phyloP scores from a whole-genome alignment of 2,113 vertebrate genomes.

The Notarius quadriscutis region DNA sequence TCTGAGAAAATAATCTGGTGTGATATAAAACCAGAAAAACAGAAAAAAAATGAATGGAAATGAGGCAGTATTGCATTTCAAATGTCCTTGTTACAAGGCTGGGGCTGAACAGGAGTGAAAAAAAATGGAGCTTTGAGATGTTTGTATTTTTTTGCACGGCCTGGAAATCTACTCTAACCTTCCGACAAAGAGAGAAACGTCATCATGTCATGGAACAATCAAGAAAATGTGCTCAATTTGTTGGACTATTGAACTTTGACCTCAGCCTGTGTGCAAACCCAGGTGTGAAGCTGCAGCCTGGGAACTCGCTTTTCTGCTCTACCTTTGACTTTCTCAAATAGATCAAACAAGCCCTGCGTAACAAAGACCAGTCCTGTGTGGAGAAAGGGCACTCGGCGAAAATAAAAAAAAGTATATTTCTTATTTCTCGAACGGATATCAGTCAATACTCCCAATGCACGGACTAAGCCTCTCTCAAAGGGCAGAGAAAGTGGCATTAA shows the following conservation, averaged over 20 bases:
- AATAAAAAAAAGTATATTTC: conserved; percentile 68
- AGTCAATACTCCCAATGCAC: conserved; percentile 72
- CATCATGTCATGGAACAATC: neutral
- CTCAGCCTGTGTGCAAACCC: neutral
- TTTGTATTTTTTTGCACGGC: too few species aligned
- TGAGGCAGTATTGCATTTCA: neutral
- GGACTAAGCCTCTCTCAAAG: conserved; percentile 40
- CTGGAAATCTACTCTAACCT: too few species aligned
- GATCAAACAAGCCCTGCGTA: conserved; percentile 48
- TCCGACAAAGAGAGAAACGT: neutral
- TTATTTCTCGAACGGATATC: conserved; percentile 53
- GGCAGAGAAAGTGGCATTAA: conserved; percentile 59
- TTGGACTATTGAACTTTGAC: conserved; percentile 2
- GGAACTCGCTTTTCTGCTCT: conserved; percentile 15
- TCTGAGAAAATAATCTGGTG: neutral
- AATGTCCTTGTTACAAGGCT: neutral
- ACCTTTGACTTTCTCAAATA: conserved; percentile 50
- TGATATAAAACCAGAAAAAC: neutral
- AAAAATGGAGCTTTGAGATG: neutral
- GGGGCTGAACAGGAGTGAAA: neutral
- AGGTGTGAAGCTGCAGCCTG: conserved; percentile 35
- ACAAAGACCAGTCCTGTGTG: conserved; percentile 52
- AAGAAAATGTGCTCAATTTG: neutral
- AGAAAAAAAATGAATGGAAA: neutral
- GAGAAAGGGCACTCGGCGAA: conserved; percentile 49